Evolutionary conservation across 1,140 invertebrate genomes (phyloP), one percentile per base, ranked within the genome.

Genomic region (Eueides isabella): DNA sequence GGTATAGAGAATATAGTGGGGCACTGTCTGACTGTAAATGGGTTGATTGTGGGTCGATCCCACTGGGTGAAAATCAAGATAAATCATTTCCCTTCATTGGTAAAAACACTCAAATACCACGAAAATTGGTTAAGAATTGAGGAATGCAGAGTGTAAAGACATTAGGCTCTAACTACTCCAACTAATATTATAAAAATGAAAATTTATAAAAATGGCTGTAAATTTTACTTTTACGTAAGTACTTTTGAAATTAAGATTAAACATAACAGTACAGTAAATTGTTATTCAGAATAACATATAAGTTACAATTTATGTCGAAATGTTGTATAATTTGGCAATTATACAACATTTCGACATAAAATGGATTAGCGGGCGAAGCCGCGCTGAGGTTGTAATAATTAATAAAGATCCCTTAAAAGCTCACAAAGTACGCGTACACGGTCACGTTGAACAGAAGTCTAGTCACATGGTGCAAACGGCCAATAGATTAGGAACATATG

Each of bases 391-490:
- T 14, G 35, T 14, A 14, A 38, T 12, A 14, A 14, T 38, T 12
- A 14, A 38, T 38, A 38, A 38, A 14, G 35, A 38, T 38, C 35
- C 3, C 16, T 38, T 23, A 12, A 55, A 26, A 11, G 7, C 19
- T 55, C 48, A 55, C 23, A 55, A 3, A 55, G 23, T 23, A 55
- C 9, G 19, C 12, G 19, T 11, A 12, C n/a, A n/a, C n/a, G 48
- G 48, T 55, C 48, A 55, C 48, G 48, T 55, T 26, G 48, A 2
- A 11, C 19, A 0, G 5, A 55, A 26, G 48, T 55, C 19, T 4
- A 55, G 48, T 55, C 48, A 26, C 48, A 55, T 55, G 48, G 48
- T 55, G 48, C 48, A 55, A 19, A 55, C 48, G 48, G 48, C 9
- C 9, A 44, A 44, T 55, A 55, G 48, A 55, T 55, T 55, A 55